Percentiles rank a stretch among this genome's conserved stretches.
Conservation (phyloP, 2,888 invertebrate genomes). For the Cactoblastis cactorum region DNA sequence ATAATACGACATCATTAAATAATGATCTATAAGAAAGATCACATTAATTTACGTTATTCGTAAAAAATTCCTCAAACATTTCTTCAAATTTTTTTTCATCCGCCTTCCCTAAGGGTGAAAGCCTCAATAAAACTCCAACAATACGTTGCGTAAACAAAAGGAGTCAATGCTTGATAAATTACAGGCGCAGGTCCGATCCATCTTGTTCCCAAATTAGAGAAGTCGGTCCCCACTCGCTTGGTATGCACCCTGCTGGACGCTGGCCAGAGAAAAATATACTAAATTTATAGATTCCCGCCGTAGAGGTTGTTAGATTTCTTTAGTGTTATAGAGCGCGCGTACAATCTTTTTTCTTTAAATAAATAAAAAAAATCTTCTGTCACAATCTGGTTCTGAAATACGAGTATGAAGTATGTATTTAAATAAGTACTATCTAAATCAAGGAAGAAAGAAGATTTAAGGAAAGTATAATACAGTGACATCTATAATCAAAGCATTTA, state of each 20-base stretch:
- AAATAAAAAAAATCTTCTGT: neutral
- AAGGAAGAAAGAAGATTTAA: no score
- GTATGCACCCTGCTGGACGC: slow-evolving; percentile 55
- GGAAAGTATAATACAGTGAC: no score
- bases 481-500: no score
- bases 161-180: slow-evolving; percentile 58
- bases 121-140: slow-evolving; percentile 13
- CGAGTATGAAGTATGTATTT: no score
- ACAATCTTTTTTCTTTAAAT: neutral
- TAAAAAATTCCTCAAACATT: neutral
- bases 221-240: slow-evolving; percentile 30
- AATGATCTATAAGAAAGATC: neutral
- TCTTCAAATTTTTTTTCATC: neutral
- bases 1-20: no score
- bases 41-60: neutral
- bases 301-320: neutral
- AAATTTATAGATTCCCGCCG: slow-evolving; percentile 44
- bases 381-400: no score
- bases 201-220: slow-evolving; percentile 57
- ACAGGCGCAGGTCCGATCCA: slow-evolving; percentile 46
- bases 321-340: neutral
- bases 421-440: no score
- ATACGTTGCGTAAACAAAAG: slow-evolving; percentile 29
- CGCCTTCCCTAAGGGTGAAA: slow-evolving; percentile 5
- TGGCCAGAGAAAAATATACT: slow-evolving; percentile 51